Conservation (phyloP, 2,113 vertebrate genomes). For the Recurvirostra avosetta region DNA sequence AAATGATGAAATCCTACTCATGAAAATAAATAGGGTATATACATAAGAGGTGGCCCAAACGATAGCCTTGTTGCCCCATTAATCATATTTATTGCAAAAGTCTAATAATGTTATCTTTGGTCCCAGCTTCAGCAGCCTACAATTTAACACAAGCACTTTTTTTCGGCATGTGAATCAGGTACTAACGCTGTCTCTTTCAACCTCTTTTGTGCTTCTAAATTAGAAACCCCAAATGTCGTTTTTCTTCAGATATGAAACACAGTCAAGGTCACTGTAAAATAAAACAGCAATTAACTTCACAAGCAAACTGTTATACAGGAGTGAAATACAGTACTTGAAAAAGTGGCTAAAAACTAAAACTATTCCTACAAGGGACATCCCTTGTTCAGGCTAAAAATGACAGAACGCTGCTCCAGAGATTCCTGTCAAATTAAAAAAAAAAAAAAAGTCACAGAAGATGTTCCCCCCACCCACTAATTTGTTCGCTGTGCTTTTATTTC, state of each 20-base stretch:
- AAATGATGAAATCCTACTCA: background rate
- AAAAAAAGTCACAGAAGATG: background rate
- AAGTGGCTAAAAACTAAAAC: background rate
- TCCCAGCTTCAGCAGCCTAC: conserved; percentile 24
- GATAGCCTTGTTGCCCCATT: background rate
- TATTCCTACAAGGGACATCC: background rate
- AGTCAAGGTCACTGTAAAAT: conserved; percentile 60
- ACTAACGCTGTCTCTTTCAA: background rate
- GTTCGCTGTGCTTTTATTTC: background rate
- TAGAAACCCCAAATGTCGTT: conserved; percentile 62
- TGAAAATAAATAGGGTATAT: background rate
- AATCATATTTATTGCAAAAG: conserved; percentile 28
- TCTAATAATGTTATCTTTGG: conserved; percentile 53
- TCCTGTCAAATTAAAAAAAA: background rate
- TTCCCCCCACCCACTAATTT: background rate
- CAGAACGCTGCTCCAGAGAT: background rate
- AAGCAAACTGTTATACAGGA: background rate
- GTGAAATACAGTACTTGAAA: background rate
- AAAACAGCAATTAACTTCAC: conserved; percentile 67
- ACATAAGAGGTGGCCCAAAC: background rate
- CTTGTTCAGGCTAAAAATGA: background rate
- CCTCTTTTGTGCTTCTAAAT: conserved; percentile 69
- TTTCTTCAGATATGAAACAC: conserved; percentile 46
- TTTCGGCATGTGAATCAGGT: background rate
- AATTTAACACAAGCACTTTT: conserved; percentile 45